Conservation (phyloP, 2,113 vertebrate species). For the Oxyura jamaicensis region DNA sequence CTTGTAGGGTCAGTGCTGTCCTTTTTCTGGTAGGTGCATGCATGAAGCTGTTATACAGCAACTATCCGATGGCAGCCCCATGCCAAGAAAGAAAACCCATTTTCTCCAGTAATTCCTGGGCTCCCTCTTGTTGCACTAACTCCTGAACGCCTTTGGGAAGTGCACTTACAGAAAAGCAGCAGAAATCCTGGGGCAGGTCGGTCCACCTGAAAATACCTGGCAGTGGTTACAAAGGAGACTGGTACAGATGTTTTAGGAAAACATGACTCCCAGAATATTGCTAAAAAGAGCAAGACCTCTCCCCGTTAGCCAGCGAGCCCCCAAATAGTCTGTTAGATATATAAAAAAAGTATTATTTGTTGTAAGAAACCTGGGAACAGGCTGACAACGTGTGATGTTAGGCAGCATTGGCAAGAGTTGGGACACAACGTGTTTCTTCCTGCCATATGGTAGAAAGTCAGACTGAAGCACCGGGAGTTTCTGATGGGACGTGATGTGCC, state of each 20-base stretch:
- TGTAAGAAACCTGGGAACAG: neutral
- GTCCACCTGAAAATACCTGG: neutral
- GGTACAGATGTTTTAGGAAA: neutral
- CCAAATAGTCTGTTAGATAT: neutral
- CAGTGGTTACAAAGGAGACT: neutral
- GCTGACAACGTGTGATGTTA: neutral
- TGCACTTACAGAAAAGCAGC: neutral
- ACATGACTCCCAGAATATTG: neutral
- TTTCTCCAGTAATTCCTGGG: neutral
- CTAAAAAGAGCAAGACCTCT: neutral
- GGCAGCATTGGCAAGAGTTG: neutral
- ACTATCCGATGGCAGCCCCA: neutral
- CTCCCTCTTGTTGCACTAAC: neutral
- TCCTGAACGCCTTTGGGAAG: neutral
- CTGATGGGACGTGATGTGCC: neutral
- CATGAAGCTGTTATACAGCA: neutral
- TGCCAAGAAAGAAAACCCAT: neutral
- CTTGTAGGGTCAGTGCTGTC: too few species aligned
- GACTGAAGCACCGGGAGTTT: neutral
- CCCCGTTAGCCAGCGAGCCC: neutral
- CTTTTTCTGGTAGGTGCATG: neutral
- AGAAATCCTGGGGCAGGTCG: neutral
- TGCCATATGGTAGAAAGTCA: neutral
- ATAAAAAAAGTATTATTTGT: neutral
- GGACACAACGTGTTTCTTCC: neutral